These are phyloP conservation scores for Coenobita brevimanus DNA, from an alignment of 1,140 invertebrate species.

Conservation along the genomic window DNA sequence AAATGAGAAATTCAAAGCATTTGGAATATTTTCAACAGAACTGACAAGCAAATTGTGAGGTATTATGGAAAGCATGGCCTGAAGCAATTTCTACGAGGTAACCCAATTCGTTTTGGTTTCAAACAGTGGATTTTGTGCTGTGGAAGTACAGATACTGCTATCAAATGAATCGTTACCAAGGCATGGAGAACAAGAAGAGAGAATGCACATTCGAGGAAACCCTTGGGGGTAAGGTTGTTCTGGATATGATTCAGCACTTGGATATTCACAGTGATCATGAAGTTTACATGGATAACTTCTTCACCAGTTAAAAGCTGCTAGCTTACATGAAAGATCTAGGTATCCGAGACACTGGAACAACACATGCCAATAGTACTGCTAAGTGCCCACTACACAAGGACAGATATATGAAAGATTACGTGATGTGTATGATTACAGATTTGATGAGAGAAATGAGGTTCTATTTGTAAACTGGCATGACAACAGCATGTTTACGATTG, in stretches of 20 bases:
- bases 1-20: no score
- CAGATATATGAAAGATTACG: constrained; percentile 22
- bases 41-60: no score
- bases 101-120: no score
- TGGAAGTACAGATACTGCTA: no score
- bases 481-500: no score
- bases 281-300: constrained; percentile 38
- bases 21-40: no score
- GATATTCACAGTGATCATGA: constrained; percentile 36
- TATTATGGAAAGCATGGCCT: no score
- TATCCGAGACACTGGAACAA: constrained; percentile 46
- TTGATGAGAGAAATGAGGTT: constrained; percentile 32
- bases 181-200: constrained; percentile 28
- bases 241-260: constrained; percentile 31
- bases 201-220: constrained; percentile 29
- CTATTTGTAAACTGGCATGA: not conserved
- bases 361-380: constrained; percentile 14
- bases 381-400: constrained; percentile 17
- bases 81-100: no score
- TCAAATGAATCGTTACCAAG: constrained; percentile 46
- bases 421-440: constrained; percentile 35
- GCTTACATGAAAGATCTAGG: constrained; percentile 27
- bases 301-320: constrained; percentile 52
- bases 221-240: constrained; percentile 30
- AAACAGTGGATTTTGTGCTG: no score